These are phyloP conservation scores for Platorchestia sp. DNA, from an alignment of 1,140 invertebrate genomes.

Conservation along the genomic window DNA sequence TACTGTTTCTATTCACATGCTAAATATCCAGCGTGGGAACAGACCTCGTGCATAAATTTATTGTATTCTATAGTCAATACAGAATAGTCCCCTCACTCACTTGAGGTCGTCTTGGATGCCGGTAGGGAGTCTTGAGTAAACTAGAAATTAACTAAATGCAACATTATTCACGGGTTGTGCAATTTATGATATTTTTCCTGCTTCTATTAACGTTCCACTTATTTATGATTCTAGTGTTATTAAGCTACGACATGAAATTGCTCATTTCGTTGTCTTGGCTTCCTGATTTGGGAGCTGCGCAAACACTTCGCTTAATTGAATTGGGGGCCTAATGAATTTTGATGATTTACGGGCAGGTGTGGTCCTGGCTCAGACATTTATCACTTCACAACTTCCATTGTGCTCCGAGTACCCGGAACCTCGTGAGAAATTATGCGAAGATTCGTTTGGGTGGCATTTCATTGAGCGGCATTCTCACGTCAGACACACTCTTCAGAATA, in stretches of 20 bases:
- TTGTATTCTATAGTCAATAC: too few relatives aligned
- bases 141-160: too few relatives aligned
- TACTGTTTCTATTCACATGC: too few relatives aligned
- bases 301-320: neutral
- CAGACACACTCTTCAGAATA: neutral
- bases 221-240: neutral
- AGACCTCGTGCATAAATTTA: too few relatives aligned
- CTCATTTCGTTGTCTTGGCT: neutral
- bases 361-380: neutral
- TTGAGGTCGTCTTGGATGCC: too few relatives aligned
- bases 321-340: neutral
- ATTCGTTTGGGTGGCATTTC: neutral
- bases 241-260: neutral
- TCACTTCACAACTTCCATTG: neutral
- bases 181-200: too few relatives aligned
- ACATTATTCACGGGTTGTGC: too few relatives aligned
- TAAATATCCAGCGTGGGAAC: too few relatives aligned
- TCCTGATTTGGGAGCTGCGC: neutral
- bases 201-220: neutral
- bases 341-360: neutral
- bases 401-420: neutral
- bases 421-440: neutral
- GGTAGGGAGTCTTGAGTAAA: too few relatives aligned
- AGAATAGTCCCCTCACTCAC: too few relatives aligned
- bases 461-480: neutral